Percentiles rank a stretch among this genome's conserved stretches.
phyloP scores from a whole-genome alignment of 2,888 invertebrate genomes.

The Leptogaster cylindrica region DNA sequence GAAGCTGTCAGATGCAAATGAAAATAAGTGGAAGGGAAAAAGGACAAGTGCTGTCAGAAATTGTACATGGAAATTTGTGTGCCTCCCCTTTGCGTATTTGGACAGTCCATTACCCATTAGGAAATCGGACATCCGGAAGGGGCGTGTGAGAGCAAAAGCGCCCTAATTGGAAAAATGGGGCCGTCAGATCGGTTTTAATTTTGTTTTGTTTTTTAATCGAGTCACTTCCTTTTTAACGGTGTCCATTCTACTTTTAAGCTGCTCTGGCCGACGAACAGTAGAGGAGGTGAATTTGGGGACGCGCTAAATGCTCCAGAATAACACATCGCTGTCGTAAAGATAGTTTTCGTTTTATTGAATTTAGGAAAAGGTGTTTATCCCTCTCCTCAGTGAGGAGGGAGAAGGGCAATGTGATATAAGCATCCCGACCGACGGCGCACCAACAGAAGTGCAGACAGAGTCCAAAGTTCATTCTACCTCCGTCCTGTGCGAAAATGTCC shows the following conservation, averaged over 20 bases:
- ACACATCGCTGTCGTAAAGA: too few species aligned
- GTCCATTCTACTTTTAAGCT: too few species aligned
- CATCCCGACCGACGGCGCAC: constrained; percentile 24
- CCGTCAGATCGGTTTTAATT: constrained; percentile 12
- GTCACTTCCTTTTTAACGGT: constrained; percentile 23
- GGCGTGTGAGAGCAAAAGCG: background rate
- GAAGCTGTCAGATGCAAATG: constrained; percentile 13
- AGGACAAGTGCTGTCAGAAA: constrained; percentile 1
- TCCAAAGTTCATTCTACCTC: background rate
- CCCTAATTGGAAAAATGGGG: background rate
- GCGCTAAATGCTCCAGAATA: too few species aligned
- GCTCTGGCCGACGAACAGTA: too few species aligned
- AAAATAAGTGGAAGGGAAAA: constrained; percentile 4
- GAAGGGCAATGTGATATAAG: background rate
- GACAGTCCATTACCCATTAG: constrained; percentile 5
- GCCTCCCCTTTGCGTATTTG: background rate
- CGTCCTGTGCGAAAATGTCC: background rate
- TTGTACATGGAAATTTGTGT: constrained; percentile 3
- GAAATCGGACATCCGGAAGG: constrained; percentile 27
- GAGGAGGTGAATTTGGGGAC: too few species aligned
- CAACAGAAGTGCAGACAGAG: background rate
- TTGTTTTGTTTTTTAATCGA: constrained; percentile 20
- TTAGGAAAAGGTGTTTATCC: too few species aligned
- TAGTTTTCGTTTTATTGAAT: too few species aligned
- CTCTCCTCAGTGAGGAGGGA: background rate